Conservation (phyloP, 2,797 vertebrate genomes). For the Hydrophis major region DNA sequence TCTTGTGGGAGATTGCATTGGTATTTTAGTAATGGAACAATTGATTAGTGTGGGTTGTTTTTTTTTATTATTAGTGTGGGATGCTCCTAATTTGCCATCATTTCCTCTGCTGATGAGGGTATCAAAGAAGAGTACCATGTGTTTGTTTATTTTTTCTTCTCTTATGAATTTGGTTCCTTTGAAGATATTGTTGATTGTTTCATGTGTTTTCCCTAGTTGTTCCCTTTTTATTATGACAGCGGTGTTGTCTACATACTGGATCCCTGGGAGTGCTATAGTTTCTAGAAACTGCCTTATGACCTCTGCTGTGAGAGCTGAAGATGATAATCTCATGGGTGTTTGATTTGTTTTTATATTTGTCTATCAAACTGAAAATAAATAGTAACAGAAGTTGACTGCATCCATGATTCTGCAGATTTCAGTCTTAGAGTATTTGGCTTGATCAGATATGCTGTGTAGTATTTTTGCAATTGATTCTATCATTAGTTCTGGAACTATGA, state of each 20-base stretch:
- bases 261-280: not conserved
- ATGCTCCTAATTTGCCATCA: not conserved
- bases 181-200: not conserved
- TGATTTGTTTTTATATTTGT: not conserved
- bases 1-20: not conserved
- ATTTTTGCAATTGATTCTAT: not conserved
- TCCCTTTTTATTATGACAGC: not conserved
- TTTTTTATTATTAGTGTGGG: not conserved
- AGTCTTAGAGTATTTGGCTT: not conserved
- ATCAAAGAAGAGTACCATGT: not conserved
- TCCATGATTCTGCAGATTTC: not conserved
- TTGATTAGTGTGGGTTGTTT: not conserved
- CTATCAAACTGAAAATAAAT: not conserved
- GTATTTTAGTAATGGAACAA: not conserved
- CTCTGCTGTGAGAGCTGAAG: not conserved
- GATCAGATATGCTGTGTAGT: not conserved
- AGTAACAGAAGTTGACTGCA: not conserved
- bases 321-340: not conserved
- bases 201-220: not conserved
- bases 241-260: not conserved
- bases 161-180: not conserved
- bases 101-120: not conserved
- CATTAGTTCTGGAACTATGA: not conserved
- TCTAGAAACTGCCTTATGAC: not conserved
- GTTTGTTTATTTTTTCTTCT: not conserved